Evolutionary conservation across 1,140 invertebrate species (phyloP), one percentile per base, ranked within the genome.

Genomic region (Medauroidea extradentata): DNA sequence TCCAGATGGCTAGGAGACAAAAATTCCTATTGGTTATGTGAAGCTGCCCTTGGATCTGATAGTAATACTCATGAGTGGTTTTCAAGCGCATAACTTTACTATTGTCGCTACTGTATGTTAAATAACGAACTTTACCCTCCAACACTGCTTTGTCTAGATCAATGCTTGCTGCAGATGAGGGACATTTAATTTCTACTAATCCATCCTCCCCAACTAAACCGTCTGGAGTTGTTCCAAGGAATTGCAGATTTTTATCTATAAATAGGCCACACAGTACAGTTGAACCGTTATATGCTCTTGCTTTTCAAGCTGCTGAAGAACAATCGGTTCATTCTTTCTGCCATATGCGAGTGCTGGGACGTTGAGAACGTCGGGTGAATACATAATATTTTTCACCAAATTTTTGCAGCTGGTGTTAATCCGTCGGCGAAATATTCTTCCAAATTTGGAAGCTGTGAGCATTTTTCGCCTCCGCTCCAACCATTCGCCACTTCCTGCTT

Each of bases 21-120:
- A 69, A 73, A 13, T 63, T 48, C 46, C 68, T 29, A 16, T 64
- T 59, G 3, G 69, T 73, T 0, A 76, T 59, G 24, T 65, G 66
- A 11, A 78, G 49, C 51, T 78, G 73, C 19, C 71, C 72, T 55
- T 75, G 72, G 23, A 75, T 58, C 63, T 77, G 75, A 60, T 67
- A 73, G 58, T 71, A 77, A 60, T 73, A 74, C 19, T 61, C 14
- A 61, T 75, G 69, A 24, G 51, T 68, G 59, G 56, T 61, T 39
- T 71, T 73, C 29, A 77, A 11, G 24, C 44, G 5, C 5, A 27
- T 19, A 42, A 27, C 9, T 7, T 46, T 61, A 14, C 7, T 63
- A 50, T 25, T 59, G 48, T 41, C 23, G 23, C 18, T 43, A 23
- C 13, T 46, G 11, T 11, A 34, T 34, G 29, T 11, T 7, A 34